phyloP scores from a whole-genome alignment of 1,140 invertebrate genomes.

The Manduca sexta region DNA sequence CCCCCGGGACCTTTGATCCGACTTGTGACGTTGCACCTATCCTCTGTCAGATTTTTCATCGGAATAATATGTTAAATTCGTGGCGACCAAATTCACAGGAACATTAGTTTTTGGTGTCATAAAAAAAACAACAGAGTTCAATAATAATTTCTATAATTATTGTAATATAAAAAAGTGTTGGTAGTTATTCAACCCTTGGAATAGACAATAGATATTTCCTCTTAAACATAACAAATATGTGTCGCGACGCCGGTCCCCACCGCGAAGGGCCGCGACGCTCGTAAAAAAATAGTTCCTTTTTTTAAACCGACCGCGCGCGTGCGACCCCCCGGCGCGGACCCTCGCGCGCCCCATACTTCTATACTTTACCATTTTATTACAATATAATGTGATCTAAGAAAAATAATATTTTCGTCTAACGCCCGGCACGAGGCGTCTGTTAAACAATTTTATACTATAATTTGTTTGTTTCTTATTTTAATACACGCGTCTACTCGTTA shows the following conservation, averaged over 20 bases:
- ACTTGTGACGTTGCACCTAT: too few relatives aligned
- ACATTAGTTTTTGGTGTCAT: background rate
- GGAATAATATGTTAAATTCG: too few relatives aligned
- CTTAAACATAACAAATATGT: constrained; percentile 71
- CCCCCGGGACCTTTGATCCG: too few relatives aligned
- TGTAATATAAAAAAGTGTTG: constrained; percentile 73
- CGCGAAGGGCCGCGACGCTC: constrained; percentile 25
- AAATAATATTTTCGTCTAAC: constrained; percentile 72
- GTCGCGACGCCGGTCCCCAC: constrained; percentile 15
- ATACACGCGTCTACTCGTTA: constrained; percentile 39
- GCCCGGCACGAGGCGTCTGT: constrained; percentile 49
- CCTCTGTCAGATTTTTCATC: too few relatives aligned
- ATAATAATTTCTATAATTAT: constrained; percentile 74
- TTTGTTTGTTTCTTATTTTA: constrained; percentile 61
- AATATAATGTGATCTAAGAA: constrained; percentile 73
- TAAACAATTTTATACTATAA: constrained; percentile 70
- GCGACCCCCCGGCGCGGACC: constrained; percentile 13
- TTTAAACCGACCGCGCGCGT: constrained; percentile 28
- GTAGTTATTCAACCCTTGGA: constrained; percentile 71
- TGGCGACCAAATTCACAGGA: too few relatives aligned
- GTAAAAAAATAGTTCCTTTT: constrained; percentile 67
- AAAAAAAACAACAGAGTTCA: constrained; percentile 48
- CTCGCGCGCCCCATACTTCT: constrained; percentile 33
- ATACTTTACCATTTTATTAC: constrained; percentile 63
- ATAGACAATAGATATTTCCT: constrained; percentile 72